phyloP scores from a whole-genome alignment of 2,888 invertebrate species.

The Drosophila mercatorum region DNA sequence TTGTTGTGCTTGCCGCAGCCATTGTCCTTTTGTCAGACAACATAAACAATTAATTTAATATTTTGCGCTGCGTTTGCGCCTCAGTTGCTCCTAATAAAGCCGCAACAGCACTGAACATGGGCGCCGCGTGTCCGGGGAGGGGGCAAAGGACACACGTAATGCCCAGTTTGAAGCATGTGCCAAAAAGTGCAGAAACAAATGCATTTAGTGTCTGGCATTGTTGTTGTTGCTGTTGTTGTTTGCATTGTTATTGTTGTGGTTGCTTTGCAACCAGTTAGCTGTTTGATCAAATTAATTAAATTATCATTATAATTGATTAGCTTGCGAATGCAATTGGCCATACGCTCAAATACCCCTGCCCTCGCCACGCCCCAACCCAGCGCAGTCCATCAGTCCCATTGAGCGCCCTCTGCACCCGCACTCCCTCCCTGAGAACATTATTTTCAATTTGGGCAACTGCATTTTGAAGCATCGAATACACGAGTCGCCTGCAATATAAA shows the following conservation, averaged over 20 bases:
- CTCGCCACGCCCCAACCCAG: background rate
- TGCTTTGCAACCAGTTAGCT: slow-evolving; percentile 47
- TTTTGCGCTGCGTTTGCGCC: slow-evolving; percentile 14
- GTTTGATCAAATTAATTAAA: slow-evolving; percentile 72
- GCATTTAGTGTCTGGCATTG: background rate
- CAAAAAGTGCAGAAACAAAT: slow-evolving; percentile 15
- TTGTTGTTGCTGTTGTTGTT: background rate
- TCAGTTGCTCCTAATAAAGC: slow-evolving; percentile 31
- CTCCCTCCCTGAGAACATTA: slow-evolving; percentile 13
- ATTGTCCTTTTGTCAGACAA: slow-evolving; percentile 27
- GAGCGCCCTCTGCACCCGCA: background rate
- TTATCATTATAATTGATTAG: slow-evolving; percentile 74
- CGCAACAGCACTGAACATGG: slow-evolving; percentile 9
- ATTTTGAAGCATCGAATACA: slow-evolving; percentile 45
- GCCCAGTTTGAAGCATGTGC: slow-evolving; percentile 1
- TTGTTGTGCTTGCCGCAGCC: slow-evolving; percentile 23
- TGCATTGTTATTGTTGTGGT: slow-evolving; percentile 15
- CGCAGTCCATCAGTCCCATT: background rate
- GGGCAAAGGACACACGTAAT: background rate
- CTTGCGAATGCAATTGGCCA: slow-evolving; percentile 35
- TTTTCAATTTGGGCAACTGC: slow-evolving; percentile 37
- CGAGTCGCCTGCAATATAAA: slow-evolving; percentile 58
- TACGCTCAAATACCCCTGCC: background rate
- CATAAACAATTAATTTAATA: slow-evolving; percentile 47
- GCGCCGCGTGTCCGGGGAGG: background rate